Percentiles rank a stretch among this genome's conserved stretches.
These are phyloP conservation scores for Pteria penguin DNA, from an alignment of 2,888 invertebrate species.

Conservation along the genomic window DNA sequence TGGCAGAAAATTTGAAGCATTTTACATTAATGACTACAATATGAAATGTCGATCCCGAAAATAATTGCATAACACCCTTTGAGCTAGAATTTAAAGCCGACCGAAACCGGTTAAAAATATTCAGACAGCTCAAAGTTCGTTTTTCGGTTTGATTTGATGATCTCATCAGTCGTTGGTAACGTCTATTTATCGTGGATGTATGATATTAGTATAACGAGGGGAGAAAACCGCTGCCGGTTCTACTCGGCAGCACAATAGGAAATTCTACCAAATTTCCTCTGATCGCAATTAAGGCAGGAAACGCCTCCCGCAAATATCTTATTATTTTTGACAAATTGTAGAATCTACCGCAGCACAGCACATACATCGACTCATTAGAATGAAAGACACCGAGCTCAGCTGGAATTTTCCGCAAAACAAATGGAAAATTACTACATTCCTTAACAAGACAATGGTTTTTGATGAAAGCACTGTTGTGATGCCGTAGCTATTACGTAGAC, in stretches of 20 bases:
- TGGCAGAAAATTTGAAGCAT: no score
- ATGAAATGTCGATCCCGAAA: no score
- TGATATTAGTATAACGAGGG: background rate
- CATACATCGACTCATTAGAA: background rate
- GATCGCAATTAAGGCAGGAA: constrained; percentile 11
- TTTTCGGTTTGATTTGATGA: no score
- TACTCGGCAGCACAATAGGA: background rate
- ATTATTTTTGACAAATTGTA: constrained; percentile 9
- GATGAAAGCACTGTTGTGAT: background rate
- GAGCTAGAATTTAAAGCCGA: no score
- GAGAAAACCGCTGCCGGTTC: background rate
- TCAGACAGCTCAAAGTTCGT: no score
- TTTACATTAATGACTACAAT: no score
- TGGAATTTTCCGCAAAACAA: background rate
- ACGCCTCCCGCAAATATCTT: constrained; percentile 13
- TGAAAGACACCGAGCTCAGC: background rate
- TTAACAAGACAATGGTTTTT: background rate
- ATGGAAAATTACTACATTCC: background rate
- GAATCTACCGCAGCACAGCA: background rate
- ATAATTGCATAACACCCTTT: no score
- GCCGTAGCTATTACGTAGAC: no score
- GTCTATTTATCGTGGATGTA: no score
- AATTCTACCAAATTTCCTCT: constrained; percentile 15
- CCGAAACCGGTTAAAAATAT: no score
- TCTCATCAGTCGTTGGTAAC: no score